Percentiles rank a stretch among this genome's conserved stretches.
These are phyloP conservation scores for Ophion ventricosus DNA, from an alignment of 2,888 invertebrate species.

Conservation along the genomic window DNA sequence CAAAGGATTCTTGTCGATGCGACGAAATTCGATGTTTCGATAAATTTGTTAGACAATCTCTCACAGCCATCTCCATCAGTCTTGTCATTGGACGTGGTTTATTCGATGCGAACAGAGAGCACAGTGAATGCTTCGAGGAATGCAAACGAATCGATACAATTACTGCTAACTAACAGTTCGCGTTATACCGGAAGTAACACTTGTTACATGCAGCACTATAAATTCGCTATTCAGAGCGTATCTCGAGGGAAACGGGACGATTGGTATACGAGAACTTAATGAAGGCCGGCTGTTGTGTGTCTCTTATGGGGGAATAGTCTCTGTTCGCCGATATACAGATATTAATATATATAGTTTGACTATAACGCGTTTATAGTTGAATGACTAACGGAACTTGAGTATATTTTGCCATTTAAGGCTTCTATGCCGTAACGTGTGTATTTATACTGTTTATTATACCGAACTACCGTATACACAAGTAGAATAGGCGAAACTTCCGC, in stretches of 20 bases:
- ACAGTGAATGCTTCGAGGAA: slow-evolving; percentile 20
- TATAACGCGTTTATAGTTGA: neutral
- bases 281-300: slow-evolving; percentile 35
- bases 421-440: neutral
- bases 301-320: neutral
- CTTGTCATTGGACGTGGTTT: slow-evolving; percentile 21
- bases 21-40: neutral
- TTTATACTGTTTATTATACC: neutral
- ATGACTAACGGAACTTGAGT: neutral
- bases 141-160: slow-evolving; percentile 43
- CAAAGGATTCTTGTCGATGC: too few species aligned
- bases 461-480: slow-evolving; percentile 10
- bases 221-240: slow-evolving; percentile 38
- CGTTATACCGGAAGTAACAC: slow-evolving; percentile 60
- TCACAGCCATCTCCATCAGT: neutral
- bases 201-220: slow-evolving; percentile 34
- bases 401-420: neutral
- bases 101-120: neutral
- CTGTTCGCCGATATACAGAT: neutral
- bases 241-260: slow-evolving; percentile 48
- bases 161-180: slow-evolving; percentile 3
- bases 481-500: slow-evolving; percentile 43
- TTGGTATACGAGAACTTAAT: slow-evolving; percentile 55
- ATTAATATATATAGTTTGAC: too few species aligned
- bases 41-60: neutral